Conservation (phyloP, 2,888 invertebrate genomes). For the Morpho helenor region DNA sequence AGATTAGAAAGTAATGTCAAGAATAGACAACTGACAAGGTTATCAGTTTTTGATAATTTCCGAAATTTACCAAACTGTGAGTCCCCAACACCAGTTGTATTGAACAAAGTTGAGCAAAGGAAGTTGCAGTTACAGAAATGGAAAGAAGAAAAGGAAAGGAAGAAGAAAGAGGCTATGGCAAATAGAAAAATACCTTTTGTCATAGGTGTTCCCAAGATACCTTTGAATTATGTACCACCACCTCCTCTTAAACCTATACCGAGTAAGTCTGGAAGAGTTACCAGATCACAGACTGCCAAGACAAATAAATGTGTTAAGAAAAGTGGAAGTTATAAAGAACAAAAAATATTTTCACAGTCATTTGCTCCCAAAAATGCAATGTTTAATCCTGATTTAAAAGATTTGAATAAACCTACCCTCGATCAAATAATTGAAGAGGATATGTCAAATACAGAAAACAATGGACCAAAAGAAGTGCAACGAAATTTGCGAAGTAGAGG, state of each 20-base stretch:
- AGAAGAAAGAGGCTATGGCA: slow-evolving; percentile 47
- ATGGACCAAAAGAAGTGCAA: not conserved
- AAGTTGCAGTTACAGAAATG: slow-evolving; percentile 60
- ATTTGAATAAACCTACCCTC: slow-evolving; percentile 32
- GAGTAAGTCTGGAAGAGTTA: slow-evolving; percentile 56
- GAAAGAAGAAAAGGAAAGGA: slow-evolving; percentile 63
- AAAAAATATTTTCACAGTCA: slow-evolving; percentile 35
- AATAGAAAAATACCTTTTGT: slow-evolving; percentile 65
- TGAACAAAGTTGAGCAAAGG: slow-evolving; percentile 43
- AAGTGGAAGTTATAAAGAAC: slow-evolving; percentile 15
- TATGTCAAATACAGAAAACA: not conserved
- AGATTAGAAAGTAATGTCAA: slow-evolving; percentile 48
- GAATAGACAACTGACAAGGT: slow-evolving; percentile 47
- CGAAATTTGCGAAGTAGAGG: too few relatives aligned
- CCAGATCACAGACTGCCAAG: slow-evolving; percentile 50
- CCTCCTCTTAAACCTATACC: slow-evolving; percentile 50
- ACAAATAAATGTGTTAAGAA: too few relatives aligned
- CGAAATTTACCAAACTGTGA: slow-evolving; percentile 44
- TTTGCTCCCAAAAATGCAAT: slow-evolving; percentile 77
- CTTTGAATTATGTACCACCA: slow-evolving; percentile 46
- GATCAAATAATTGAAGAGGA: not conserved
- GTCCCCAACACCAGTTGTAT: slow-evolving; percentile 35
- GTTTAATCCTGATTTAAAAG: slow-evolving; percentile 66
- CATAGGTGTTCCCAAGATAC: slow-evolving; percentile 45
- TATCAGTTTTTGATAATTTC: slow-evolving; percentile 50